Evolutionary conservation across 2,888 invertebrate species (phyloP).

Genomic region (Andrena camellia): DNA sequence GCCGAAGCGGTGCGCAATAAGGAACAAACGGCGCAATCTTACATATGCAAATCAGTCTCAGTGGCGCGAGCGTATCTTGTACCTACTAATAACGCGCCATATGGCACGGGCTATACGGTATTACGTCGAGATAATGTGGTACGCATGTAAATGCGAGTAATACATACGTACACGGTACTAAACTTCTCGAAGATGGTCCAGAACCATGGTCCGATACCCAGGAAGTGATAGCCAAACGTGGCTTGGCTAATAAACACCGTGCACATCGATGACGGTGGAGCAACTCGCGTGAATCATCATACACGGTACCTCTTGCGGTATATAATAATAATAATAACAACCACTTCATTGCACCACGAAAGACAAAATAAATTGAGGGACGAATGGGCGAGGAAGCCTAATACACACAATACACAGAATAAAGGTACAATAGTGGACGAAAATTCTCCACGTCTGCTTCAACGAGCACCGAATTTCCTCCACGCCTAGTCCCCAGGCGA

Average conservation of each 20-base stretch:
- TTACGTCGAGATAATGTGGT: slow-evolving; percentile 53
- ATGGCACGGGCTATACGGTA: slow-evolving; percentile 36
- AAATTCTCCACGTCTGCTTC: background rate
- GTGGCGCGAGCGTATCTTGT: slow-evolving; percentile 44
- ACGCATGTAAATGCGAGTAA: slow-evolving; percentile 54
- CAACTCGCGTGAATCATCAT: background rate
- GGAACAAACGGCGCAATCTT: slow-evolving; percentile 21
- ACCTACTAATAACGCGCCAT: slow-evolving; percentile 49
- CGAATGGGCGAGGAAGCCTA: too few species aligned
- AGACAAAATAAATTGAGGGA: background rate
- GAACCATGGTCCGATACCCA: slow-evolving; percentile 29
- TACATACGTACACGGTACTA: slow-evolving; percentile 30
- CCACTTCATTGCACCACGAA: too few species aligned
- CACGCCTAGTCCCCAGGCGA: background rate
- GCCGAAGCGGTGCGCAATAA: slow-evolving; percentile 11
- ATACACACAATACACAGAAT: background rate
- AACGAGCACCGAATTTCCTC: background rate
- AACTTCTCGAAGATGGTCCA: slow-evolving; percentile 50
- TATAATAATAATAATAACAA: too few species aligned
- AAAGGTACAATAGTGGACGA: background rate
- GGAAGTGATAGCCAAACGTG: slow-evolving; percentile 28
- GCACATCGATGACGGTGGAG: background rate
- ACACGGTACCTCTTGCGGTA: too few species aligned
- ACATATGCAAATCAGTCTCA: slow-evolving; percentile 45
- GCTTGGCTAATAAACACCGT: slow-evolving; percentile 18